A percentile compares a stretch with the other conserved stretches of the same genome.
These are phyloP conservation scores for Macroglossus sobrinus DNA, from an alignment of 2,113 vertebrate genomes.

Conservation along the genomic window DNA sequence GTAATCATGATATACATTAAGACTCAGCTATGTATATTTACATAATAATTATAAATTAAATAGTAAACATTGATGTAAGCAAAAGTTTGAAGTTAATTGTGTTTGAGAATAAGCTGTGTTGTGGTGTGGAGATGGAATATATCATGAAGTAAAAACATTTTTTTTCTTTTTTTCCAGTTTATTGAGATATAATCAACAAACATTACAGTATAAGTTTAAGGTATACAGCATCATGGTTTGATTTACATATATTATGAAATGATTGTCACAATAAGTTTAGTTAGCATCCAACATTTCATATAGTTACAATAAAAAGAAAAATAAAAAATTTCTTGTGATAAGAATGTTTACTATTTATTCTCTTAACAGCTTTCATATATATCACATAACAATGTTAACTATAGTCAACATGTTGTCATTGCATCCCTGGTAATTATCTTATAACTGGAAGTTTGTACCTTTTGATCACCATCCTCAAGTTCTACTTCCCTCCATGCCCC, in stretches of 20 bases:
- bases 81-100: neutral
- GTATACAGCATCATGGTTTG: neutral
- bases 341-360: neutral
- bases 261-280: neutral
- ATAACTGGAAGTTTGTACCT: neutral
- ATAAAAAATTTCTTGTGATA: neutral
- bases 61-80: neutral
- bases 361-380: neutral
- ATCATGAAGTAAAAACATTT: neutral
- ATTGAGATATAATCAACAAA: neutral
- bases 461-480: neutral
- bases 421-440: neutral
- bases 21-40: neutral
- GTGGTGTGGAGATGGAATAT: neutral
- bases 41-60: neutral
- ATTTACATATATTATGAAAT: neutral
- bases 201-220: neutral
- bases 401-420: neutral
- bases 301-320: neutral
- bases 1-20: neutral
- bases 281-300: neutral
- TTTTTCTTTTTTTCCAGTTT: neutral
- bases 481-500: neutral
- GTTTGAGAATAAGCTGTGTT: neutral
- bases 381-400: neutral